phyloP scores from a whole-genome alignment of 2,113 vertebrate genomes.

The Rhea pennata region DNA sequence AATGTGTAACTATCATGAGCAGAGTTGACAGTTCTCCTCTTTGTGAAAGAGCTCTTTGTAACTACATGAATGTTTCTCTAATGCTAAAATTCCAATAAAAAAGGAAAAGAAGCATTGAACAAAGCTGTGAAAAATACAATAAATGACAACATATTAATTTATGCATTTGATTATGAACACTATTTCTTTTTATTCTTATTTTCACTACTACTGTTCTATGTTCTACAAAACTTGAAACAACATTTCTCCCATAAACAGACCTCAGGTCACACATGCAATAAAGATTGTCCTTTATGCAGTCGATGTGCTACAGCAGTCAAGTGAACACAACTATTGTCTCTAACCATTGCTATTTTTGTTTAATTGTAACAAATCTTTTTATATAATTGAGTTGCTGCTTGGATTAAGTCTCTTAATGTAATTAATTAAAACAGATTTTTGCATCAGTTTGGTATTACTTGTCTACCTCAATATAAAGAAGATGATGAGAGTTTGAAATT shows the following conservation, averaged over 20 bases:
- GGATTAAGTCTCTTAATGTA: background rate
- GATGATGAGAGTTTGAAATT: background rate
- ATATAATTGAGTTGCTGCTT: background rate
- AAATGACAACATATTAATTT: background rate
- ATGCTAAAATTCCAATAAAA: background rate
- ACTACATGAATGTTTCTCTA: background rate
- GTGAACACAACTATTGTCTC: background rate
- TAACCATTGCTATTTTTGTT: background rate
- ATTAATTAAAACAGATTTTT: constrained; percentile 20
- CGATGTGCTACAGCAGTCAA: background rate
- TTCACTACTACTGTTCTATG: background rate
- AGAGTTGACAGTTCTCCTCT: background rate
- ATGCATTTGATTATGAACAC: background rate
- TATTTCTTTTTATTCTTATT: background rate
- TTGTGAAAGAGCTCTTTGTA: background rate
- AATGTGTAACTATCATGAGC: constrained; percentile 36
- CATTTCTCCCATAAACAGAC: background rate
- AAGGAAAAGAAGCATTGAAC: background rate
- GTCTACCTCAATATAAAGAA: background rate
- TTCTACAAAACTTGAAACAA: background rate
- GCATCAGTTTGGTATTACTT: background rate
- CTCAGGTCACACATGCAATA: background rate
- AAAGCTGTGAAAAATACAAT: background rate
- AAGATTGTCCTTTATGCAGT: background rate
- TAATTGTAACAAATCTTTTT: background rate